Percentiles rank a stretch among this genome's conserved stretches.
Conservation (phyloP, 1,140 invertebrate species). For the Parasteatoda tepidariorum region DNA sequence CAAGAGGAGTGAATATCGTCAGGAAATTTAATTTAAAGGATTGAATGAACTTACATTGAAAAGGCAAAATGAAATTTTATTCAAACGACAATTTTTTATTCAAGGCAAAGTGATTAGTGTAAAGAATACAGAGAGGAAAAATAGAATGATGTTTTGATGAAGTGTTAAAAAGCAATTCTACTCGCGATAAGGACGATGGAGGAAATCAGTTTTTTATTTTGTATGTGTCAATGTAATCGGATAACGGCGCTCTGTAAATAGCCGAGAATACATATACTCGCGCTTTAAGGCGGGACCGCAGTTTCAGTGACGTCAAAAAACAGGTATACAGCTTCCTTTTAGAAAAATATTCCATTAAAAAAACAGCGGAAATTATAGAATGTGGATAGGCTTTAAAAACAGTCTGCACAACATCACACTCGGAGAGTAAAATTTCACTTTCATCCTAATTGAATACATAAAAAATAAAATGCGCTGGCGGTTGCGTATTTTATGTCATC, state of each 20-base stretch:
- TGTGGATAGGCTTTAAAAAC: slow-evolving; percentile 17
- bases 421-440: too few relatives aligned
- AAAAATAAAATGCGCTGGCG: too few relatives aligned
- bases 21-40: too few relatives aligned
- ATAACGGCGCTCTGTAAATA: slow-evolving; percentile 59
- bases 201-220: slow-evolving; percentile 54
- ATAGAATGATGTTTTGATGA: slow-evolving; percentile 15
- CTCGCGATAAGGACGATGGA: slow-evolving; percentile 45
- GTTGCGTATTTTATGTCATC: too few relatives aligned
- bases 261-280: slow-evolving; percentile 32
- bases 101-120: too few relatives aligned
- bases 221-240: slow-evolving; percentile 55
- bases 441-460: too few relatives aligned
- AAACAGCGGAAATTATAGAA: slow-evolving; percentile 33
- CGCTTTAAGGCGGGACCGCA: slow-evolving; percentile 21
- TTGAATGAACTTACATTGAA: too few relatives aligned
- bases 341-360: slow-evolving; percentile 31
- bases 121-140: too few relatives aligned
- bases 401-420: too few relatives aligned
- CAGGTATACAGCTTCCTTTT: slow-evolving; percentile 59
- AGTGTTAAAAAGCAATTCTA: slow-evolving; percentile 49
- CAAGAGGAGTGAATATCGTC: too few relatives aligned
- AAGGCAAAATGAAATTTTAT: too few relatives aligned
- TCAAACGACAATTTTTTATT: too few relatives aligned
- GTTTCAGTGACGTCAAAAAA: slow-evolving; percentile 51